Base-by-base conservation (phyloP, 2,888 invertebrate genomes). In the Lasioglossum oenotherae region DNA sequence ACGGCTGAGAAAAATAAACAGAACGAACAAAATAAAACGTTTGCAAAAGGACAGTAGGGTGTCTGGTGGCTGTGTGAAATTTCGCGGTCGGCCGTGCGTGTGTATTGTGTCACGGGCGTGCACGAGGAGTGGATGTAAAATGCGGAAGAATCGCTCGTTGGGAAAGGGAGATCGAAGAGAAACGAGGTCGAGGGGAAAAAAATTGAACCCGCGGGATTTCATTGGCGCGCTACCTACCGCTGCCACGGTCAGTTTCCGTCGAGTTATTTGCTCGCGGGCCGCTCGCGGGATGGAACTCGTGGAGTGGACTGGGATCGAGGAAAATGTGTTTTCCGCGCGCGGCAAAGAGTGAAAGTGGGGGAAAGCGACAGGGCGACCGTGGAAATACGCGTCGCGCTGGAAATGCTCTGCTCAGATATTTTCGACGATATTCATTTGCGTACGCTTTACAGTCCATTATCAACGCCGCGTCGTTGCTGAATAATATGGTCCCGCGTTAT, bases 181-280 rank as follows among this genome's bases (percentile, higher is more conserved):
- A 89, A 89, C 87, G 87, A 84, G 89, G 87, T 88, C 82, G 88
- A 75, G 81, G 80, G 69, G 44, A 77, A 86, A 89, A 89, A 89
- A 89, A 89, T 89, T 89, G 88, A 89, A 88, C 89, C 89, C 89
- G 81, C 84, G 89, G 89, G 89, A 89, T 86, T 89, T 84, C 82
- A 89, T 89, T 89, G 89, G 89, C 86, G 88, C 81, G 82, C 82
- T 89, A 84, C 82, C 87, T 74, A 71, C 81, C 64, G 75, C 83
- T 72, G 88, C 81, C 84, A 82, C 82, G 86, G 86, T 86, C 89
- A 89, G 86, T 86, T 89, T 82, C 89, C 84, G 82, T 73, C 84
- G 88, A 89, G 83, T 84, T 87, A 88, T 87, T 79, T 85, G 85
- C 81, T 74, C 69, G 71, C 41, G 76, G 57, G 41, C 69, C 23